Evolutionary conservation across 1,140 invertebrate species (phyloP).

Genomic region (Elymnias hypermnestra): DNA sequence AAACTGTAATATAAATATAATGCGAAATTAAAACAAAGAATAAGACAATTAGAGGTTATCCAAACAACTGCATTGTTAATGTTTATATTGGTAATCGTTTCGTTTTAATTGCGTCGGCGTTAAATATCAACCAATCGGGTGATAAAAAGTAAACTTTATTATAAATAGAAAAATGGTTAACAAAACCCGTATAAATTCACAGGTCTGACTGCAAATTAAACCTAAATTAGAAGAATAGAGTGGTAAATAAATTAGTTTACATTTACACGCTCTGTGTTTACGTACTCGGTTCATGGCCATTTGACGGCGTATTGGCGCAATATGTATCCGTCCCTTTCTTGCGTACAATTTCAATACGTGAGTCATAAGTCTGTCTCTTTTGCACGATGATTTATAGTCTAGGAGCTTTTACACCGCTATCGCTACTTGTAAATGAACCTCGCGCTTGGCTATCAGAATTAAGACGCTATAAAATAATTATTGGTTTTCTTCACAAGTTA

Average conservation of each 20-base stretch:
- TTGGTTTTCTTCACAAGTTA: constrained; percentile 24
- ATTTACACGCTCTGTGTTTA: constrained; percentile 30
- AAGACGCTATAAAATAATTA: constrained; percentile 53
- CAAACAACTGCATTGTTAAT: too few species aligned
- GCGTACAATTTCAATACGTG: constrained; percentile 2
- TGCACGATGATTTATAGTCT: constrained; percentile 46
- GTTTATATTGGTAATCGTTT: too few species aligned
- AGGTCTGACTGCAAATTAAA: constrained; percentile 13
- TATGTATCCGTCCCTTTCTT: constrained; percentile 25
- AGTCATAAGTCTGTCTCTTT: constrained; percentile 24
- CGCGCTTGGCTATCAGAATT: constrained; percentile 38
- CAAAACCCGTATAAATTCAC: not conserved
- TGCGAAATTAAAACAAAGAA: too few species aligned
- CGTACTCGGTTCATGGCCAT: constrained; percentile 34
- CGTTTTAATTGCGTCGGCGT: too few species aligned
- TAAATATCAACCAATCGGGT: too few species aligned
- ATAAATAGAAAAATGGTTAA: not conserved
- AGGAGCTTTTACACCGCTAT: constrained; percentile 42
- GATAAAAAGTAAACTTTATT: too few species aligned
- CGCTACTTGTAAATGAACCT: constrained; percentile 39
- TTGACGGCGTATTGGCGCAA: constrained; percentile 14
- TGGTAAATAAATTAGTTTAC: constrained; percentile 30
- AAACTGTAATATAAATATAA: too few species aligned
- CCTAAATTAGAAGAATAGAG: constrained; percentile 20
- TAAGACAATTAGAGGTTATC: too few species aligned